Conservation (phyloP, 2,113 vertebrate species). For the Semicossyphus pulcher region DNA sequence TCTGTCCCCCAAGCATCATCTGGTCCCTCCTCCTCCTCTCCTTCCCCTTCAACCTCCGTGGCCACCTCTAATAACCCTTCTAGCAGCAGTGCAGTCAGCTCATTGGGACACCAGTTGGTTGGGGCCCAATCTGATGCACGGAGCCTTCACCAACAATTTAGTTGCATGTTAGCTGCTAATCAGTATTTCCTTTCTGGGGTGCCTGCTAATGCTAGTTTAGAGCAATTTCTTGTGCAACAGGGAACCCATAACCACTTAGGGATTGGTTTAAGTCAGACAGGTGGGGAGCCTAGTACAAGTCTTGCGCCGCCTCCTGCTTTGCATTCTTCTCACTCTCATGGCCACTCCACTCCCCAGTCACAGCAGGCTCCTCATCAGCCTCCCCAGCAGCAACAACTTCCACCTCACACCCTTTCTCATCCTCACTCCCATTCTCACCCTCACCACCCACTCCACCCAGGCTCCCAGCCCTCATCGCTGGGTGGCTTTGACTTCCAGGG, state of each 20-base stretch:
- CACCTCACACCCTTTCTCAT: conserved; percentile 83
- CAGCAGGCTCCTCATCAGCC: conserved; percentile 79
- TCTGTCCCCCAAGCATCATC: conserved; percentile 85
- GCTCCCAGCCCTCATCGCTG: conserved; percentile 81
- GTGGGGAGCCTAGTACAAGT: conserved; percentile 79
- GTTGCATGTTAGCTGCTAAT: conserved; percentile 88
- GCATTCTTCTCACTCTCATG: conserved; percentile 84
- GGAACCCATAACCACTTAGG: conserved; percentile 86
- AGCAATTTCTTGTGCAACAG: conserved; percentile 87
- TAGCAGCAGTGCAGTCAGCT: conserved; percentile 86
- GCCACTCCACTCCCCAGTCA: conserved; percentile 78
- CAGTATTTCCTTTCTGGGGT: conserved; percentile 88
- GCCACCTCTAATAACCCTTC: conserved; percentile 83
- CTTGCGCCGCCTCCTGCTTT: conserved; percentile 84
- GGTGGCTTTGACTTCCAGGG: conserved; percentile 87
- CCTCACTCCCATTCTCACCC: conserved; percentile 82
- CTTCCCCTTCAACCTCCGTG: conserved; percentile 85
- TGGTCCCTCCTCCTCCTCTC: conserved; percentile 84
- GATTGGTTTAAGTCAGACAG: conserved; percentile 81
- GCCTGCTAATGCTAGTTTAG: conserved; percentile 85
- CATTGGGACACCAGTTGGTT: conserved; percentile 85
- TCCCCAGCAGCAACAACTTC: conserved; percentile 83
- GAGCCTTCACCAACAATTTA: conserved; percentile 88
- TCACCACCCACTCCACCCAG: conserved; percentile 84
- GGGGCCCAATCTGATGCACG: conserved; percentile 86